Evolutionary conservation across 2,888 invertebrate genomes (phyloP), one percentile per base, ranked within the genome.

Genomic region (Hesperia comma): DNA sequence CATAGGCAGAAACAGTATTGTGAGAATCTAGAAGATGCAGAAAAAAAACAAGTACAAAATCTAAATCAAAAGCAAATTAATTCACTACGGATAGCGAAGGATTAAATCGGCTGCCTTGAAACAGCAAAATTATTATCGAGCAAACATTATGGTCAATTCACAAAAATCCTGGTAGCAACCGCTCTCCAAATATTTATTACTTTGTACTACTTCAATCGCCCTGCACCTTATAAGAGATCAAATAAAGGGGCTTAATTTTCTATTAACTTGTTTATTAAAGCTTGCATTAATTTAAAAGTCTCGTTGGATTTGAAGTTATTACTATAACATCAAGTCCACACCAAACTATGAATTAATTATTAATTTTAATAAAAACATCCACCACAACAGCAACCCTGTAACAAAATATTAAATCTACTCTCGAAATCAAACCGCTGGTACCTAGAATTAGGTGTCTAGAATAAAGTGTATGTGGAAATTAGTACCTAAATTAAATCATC

Each of bases 121-220:
- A 88, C 90, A 88, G 88, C 90, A 90, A 90, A 88, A 88, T 80
- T 78, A 75, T 58, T 62, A 70, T 72, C 73, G 70, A 71, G 72
- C 14, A 67, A 55, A 26, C 6, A 15, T 6, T 40, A 46, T 40
- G 10, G 14, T 56, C 15, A 32, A 32, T 63, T 37, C 79, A 84
- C 82, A 86, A 88, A 87, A 91, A 91, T 89, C 90, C 87, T 89
- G 90, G 90, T 87, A 84, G 73, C 77, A 69, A 72, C 77, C 79
- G 68, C 77, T 72, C 76, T 79, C 79, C 75, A 77, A 68, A 79
- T 80, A 80, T 79, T 77, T 79, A 79, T 82, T 33, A 53, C 26
- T 51, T 21, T 79, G 77, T 61, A 74, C 21, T 43, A 66, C 19
- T 60, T 15, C 40, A 10, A 60, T 4, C 37, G 33, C 66, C 66